Evolutionary conservation across 2,888 invertebrate species (phyloP).

Genomic region (Adelphocoris suturalis): DNA sequence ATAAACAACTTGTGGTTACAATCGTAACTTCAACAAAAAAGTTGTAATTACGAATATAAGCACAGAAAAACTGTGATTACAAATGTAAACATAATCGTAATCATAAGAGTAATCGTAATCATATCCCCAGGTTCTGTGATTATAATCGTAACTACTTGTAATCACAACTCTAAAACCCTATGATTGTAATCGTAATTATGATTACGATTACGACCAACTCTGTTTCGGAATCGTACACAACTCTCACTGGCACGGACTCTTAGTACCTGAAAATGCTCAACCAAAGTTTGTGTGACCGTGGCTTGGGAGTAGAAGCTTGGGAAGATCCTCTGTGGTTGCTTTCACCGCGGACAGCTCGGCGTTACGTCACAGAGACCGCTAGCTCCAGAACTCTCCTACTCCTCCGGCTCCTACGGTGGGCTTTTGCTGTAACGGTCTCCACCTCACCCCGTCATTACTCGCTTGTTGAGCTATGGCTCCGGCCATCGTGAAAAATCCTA

Average conservation of each 20-base stretch:
- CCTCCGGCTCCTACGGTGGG: not conserved
- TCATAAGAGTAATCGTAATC: too few relatives aligned
- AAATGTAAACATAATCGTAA: too few relatives aligned
- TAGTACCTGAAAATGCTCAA: not conserved
- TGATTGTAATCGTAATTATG: too few relatives aligned
- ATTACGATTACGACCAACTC: too few relatives aligned
- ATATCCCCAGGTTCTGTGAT: too few relatives aligned
- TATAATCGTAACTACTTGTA: too few relatives aligned
- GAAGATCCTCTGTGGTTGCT: not conserved
- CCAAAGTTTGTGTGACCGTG: not conserved
- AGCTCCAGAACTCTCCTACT: not conserved
- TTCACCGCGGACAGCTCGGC: not conserved
- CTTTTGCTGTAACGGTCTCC: conserved; percentile 8
- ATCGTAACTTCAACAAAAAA: too few relatives aligned
- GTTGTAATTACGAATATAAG: too few relatives aligned
- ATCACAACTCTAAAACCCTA: too few relatives aligned
- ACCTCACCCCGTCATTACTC: not conserved
- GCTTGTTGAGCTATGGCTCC: conserved; percentile 4
- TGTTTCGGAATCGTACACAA: too few relatives aligned
- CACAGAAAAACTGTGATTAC: too few relatives aligned
- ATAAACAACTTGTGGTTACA: too few relatives aligned
- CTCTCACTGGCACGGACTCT: not conserved
- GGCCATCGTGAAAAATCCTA: not conserved
- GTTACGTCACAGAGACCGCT: conserved; percentile 5
- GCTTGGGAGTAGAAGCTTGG: conserved; percentile 5